Evolutionary conservation across 2,113 vertebrate genomes (phyloP), one percentile per base, ranked within the genome.

Genomic region (Myotis brandtii): DNA sequence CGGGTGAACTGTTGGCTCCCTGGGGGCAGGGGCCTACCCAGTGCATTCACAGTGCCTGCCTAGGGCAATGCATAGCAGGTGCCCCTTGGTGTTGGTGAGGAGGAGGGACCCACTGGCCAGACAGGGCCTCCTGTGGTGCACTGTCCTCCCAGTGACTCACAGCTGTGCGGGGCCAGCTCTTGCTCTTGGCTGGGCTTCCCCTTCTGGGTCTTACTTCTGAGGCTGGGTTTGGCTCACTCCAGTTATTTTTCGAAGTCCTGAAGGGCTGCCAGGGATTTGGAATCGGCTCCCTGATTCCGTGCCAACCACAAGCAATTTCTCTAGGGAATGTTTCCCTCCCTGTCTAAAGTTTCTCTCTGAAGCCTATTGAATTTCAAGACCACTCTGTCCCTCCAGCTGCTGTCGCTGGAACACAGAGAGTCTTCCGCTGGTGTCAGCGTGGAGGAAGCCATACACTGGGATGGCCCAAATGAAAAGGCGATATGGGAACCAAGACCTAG

Each of bases 11-110:
- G 62, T 46, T 46, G 16, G 64, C 30, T 80, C 34, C n/a, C 43
- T 1, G 11, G 10, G 40, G 6, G 10, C 21, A 30, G 54, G 50
- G 8, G 23, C 27, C 11, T 27, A 43, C 56, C 66, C 18, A 67
- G 14, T 11, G 18, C n/a, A 9, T 12, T 11, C 21, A 3, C 1
- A 50, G 52, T 5, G 62, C 32, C n/a, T 30, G 56, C 32, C 46
- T 2, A 1, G 12, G 34, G 20, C 10, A 5, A 1, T 25, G 6
- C 13, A 14, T 0, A 27, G 7, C n/a, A n/a, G 80, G 13, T 0
- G 6, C 25, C 21, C 3, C 18, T 3, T 3, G 12, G 54, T 70
- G 56, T 34, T 10, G 54, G 40, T 13, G 43, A 34, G 25, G 52
- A 75, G 66, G 27, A 72, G 52, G 80, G 9, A 30, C n/a, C 43